Conservation (phyloP, 2,797 vertebrate genomes). For the Gymnocypris eckloni region DNA sequence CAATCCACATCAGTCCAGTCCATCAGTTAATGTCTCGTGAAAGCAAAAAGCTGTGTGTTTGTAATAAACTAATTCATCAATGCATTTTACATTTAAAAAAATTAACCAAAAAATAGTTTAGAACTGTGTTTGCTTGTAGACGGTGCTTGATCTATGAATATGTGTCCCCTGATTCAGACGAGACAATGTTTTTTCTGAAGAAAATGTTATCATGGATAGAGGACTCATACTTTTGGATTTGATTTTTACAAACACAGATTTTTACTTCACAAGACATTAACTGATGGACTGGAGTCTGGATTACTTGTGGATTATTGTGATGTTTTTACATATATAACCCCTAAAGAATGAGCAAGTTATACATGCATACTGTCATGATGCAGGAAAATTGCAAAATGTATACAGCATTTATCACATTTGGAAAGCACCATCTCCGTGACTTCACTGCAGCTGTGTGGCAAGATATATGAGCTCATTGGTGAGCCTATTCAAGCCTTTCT, state of each 20-base stretch:
- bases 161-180: background rate
- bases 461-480: slow-evolving; percentile 34
- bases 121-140: background rate
- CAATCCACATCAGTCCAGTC: background rate
- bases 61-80: background rate
- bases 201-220: background rate
- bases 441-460: slow-evolving; percentile 27
- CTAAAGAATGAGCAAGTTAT: background rate
- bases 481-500: slow-evolving; percentile 32
- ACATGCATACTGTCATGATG: background rate
- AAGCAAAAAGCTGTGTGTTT: background rate
- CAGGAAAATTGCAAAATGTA: slow-evolving; percentile 18
- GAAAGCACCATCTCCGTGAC: background rate
- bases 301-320: background rate
- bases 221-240: background rate
- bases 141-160: background rate
- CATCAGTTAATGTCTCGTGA: background rate
- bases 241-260: background rate
- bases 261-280: background rate
- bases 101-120: background rate
- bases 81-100: background rate
- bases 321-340: background rate
- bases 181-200: background rate
- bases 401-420: background rate
- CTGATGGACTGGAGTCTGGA: background rate